Evolutionary conservation across 2,797 vertebrate species (phyloP).

Genomic region (Yasuhikotakia modesta): DNA sequence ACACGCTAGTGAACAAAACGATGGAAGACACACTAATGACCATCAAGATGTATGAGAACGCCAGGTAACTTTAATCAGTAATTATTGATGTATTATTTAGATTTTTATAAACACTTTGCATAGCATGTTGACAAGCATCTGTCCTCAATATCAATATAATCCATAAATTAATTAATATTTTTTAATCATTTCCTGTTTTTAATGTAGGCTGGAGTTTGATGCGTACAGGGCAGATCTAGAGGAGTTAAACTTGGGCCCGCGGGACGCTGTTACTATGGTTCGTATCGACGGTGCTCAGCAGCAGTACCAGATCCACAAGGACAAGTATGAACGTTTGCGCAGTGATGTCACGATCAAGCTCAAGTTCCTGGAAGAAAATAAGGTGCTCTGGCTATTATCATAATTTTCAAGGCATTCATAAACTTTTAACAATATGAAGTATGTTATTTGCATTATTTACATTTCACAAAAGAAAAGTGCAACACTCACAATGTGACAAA

Average conservation of each 20-base stretch:
- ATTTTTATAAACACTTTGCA: too few relatives aligned
- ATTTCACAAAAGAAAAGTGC: too few relatives aligned
- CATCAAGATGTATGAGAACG: constrained; percentile 92
- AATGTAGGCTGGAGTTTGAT: constrained; percentile 88
- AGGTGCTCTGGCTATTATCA: constrained; percentile 78
- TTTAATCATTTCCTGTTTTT: too few relatives aligned
- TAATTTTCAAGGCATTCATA: too few relatives aligned
- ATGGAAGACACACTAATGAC: constrained; percentile 98
- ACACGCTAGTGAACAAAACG: constrained; percentile 95
- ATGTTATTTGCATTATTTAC: too few relatives aligned
- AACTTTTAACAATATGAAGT: too few relatives aligned
- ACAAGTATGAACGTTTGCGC: constrained; percentile 92
- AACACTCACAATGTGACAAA: too few relatives aligned
- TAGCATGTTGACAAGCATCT: neutral
- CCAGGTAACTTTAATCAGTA: constrained; percentile 81
- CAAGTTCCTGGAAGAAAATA: constrained; percentile 97
- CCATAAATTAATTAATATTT: too few relatives aligned
- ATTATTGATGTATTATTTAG: too few relatives aligned
- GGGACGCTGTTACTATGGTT: constrained; percentile 84
- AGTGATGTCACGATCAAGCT: constrained; percentile 93
- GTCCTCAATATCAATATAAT: neutral
- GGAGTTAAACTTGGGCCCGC: constrained; percentile 89
- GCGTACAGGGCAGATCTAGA: constrained; percentile 95
- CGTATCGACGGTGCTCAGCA: constrained; percentile 90
- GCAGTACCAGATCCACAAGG: constrained; percentile 90